Conservation (phyloP, 1,140 invertebrate species). For the Ceratosolen fusciceps region DNA sequence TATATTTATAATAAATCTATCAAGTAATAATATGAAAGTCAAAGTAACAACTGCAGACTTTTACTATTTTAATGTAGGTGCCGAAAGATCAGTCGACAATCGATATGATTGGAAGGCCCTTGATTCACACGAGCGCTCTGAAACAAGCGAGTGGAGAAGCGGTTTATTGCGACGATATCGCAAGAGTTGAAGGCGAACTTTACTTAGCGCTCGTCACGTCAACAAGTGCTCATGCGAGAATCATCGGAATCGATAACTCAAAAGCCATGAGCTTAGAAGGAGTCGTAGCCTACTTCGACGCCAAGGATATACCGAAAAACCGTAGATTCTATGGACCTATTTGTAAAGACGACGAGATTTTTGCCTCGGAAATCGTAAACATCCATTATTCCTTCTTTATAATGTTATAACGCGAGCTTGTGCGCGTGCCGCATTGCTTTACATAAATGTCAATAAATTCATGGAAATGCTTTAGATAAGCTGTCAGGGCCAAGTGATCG, state of each 20-base stretch:
- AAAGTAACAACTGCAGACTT: too few species aligned
- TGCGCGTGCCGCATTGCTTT: background rate
- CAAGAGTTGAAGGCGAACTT: constrained; percentile 78
- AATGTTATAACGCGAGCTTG: background rate
- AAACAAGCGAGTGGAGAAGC: constrained; percentile 95
- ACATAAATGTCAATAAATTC: background rate
- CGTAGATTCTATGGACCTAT: constrained; percentile 78
- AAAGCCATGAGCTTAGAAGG: constrained; percentile 80
- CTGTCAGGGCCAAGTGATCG: constrained; percentile 83
- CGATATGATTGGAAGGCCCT: constrained; percentile 85
- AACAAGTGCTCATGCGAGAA: constrained; percentile 83
- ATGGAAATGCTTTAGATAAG: constrained; percentile 73
- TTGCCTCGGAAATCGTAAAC: constrained; percentile 74
- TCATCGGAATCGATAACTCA: constrained; percentile 80
- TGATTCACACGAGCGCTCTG: constrained; percentile 84
- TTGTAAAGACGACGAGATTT: constrained; percentile 83
- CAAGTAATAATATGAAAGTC: constrained; percentile 20
- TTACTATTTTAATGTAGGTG: constrained; percentile 72
- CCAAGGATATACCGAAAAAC: constrained; percentile 77
- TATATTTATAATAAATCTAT: background rate
- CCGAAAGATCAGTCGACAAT: constrained; percentile 74
- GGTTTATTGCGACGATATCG: constrained; percentile 91
- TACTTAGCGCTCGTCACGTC: constrained; percentile 84
- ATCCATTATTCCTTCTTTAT: too few species aligned
- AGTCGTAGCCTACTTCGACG: constrained; percentile 80